A percentile compares a stretch with the other conserved stretches of the same genome.
These are phyloP conservation scores for Myotis brandtii DNA, from an alignment of 2,113 vertebrate species.

Conservation along the genomic window DNA sequence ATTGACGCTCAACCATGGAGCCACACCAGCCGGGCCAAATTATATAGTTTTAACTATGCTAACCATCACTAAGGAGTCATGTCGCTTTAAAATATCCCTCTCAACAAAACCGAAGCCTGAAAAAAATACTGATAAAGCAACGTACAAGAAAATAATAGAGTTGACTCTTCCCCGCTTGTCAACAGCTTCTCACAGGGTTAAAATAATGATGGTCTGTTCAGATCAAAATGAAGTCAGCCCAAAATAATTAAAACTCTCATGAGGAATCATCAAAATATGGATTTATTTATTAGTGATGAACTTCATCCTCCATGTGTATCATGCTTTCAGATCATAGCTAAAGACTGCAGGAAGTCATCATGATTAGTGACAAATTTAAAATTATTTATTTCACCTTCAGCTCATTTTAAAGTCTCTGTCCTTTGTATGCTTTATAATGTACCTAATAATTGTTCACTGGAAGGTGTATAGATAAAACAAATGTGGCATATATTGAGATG, in stretches of 20 bases:
- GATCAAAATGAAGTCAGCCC: not conserved
- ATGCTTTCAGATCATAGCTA: not conserved
- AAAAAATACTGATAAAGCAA: not conserved
- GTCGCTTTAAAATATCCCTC: not conserved
- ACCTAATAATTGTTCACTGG: too few relatives aligned
- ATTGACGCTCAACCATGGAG: too few relatives aligned
- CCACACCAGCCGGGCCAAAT: not conserved
- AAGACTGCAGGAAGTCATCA: not conserved
- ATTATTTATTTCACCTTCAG: not conserved
- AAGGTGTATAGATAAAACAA: not conserved
- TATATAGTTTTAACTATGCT: not conserved
- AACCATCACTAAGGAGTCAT: not conserved
- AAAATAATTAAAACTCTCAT: constrained; percentile 7
- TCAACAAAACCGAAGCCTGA: not conserved
- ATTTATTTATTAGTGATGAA: not conserved
- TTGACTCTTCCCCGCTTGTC: not conserved
- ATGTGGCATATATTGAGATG: not conserved
- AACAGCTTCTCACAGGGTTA: not conserved
- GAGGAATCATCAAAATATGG: not conserved
- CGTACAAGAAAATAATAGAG: not conserved
- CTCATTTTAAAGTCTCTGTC: not conserved
- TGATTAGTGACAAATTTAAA: not conserved
- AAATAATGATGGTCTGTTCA: not conserved
- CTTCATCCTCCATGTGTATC: not conserved
- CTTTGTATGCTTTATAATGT: not conserved